These are phyloP conservation scores for Heteronetta atricapilla DNA, from an alignment of 2,113 vertebrate species.

Conservation along the genomic window DNA sequence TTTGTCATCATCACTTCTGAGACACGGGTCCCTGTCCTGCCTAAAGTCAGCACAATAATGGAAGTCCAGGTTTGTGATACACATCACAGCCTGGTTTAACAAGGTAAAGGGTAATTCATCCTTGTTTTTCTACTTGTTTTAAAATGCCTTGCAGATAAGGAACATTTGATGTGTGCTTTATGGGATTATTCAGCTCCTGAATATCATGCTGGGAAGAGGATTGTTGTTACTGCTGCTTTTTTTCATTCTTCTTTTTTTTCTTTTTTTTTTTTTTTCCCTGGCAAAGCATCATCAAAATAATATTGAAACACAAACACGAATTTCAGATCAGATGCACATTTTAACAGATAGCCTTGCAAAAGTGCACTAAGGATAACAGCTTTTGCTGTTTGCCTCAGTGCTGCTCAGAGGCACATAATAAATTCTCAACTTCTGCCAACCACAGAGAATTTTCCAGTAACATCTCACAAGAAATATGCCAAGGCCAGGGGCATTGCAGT, in stretches of 20 bases:
- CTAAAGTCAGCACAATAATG: not conserved
- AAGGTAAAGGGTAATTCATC: not conserved
- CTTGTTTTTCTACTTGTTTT: not conserved
- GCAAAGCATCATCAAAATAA: not conserved
- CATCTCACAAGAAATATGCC: constrained; percentile 66
- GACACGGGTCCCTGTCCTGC: not conserved
- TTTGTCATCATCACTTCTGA: not conserved
- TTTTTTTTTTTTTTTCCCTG: not conserved
- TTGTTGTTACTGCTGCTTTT: not conserved
- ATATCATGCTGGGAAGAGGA: not conserved
- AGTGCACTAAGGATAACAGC: constrained; percentile 33
- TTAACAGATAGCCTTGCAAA: constrained; percentile 27
- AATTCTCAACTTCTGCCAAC: constrained; percentile 73
- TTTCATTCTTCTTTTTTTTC: not conserved
- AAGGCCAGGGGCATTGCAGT: constrained; percentile 57
- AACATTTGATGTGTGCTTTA: not conserved
- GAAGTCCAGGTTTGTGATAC: not conserved
- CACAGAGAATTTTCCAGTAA: constrained; percentile 47
- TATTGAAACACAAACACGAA: not conserved
- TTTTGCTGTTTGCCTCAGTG: constrained; percentile 48
- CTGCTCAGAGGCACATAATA: constrained; percentile 67
- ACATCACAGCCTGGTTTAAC: not conserved
- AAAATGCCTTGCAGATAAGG: not conserved
- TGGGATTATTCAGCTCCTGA: not conserved
- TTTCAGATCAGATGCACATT: constrained; percentile 35